Percentiles rank a stretch among this genome's conserved stretches.
These are phyloP conservation scores for Dysdera silvatica DNA, from an alignment of 1,140 invertebrate genomes.

Conservation along the genomic window DNA sequence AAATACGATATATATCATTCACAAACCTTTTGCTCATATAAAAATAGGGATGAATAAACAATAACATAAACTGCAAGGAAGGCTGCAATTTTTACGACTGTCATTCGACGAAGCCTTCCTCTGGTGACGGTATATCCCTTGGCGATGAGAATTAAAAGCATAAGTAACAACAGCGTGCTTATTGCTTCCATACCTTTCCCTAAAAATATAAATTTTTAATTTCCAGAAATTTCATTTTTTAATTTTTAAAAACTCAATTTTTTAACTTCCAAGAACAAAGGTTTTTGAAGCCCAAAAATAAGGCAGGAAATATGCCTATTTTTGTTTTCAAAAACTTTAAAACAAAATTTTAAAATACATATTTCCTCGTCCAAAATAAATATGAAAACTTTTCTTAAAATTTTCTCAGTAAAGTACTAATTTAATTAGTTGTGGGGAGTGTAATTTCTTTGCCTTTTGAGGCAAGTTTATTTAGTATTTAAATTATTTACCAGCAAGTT, in stretches of 20 bases:
- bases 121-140: slow-evolving; percentile 86
- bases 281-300: too few relatives aligned
- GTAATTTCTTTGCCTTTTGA: too few relatives aligned
- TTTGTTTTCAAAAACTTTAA: too few relatives aligned
- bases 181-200: slow-evolving; percentile 62
- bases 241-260: too few relatives aligned
- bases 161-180: slow-evolving; percentile 62
- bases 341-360: too few relatives aligned
- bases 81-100: slow-evolving; percentile 64
- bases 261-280: too few relatives aligned
- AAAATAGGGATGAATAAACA: slow-evolving; percentile 62
- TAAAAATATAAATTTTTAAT: slow-evolving; percentile 46
- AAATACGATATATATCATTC: slow-evolving; percentile 9
- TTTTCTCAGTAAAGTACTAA: too few relatives aligned
- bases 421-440: too few relatives aligned
- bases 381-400: too few relatives aligned
- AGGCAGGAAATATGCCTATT: too few relatives aligned
- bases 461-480: slow-evolving; percentile 29
- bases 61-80: slow-evolving; percentile 67
- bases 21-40: slow-evolving; percentile 63
- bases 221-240: too few relatives aligned
- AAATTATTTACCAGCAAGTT: slow-evolving; percentile 52
- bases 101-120: slow-evolving; percentile 59
- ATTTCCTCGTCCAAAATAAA: too few relatives aligned
- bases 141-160: slow-evolving; percentile 70